A percentile compares a stretch with the other conserved stretches of the same genome.
These are phyloP conservation scores for Brachionus rubens DNA, from an alignment of 1,140 invertebrate species.

Conservation along the genomic window DNA sequence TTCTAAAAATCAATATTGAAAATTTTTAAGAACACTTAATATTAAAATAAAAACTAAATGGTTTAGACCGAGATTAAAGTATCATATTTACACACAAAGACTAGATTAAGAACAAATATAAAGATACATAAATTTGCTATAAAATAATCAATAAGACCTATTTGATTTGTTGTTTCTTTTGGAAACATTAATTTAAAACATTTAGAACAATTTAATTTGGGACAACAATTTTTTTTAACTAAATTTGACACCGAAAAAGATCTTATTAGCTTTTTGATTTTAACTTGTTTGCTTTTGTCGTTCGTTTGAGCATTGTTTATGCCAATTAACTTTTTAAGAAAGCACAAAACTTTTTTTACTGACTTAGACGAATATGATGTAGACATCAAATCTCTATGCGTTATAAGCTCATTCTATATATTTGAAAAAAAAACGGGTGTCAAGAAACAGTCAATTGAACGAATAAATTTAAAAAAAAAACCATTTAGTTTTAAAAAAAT, in stretches of 20 bases:
- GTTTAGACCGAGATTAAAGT: slow-evolving; percentile 2
- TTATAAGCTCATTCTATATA: slow-evolving; percentile 1
- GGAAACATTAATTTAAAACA: slow-evolving; percentile 1
- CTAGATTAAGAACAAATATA: slow-evolving; percentile 33
- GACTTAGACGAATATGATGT: slow-evolving; percentile 41
- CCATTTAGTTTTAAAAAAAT: neutral
- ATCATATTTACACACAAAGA: neutral
- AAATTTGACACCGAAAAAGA: neutral
- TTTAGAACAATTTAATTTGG: slow-evolving; percentile 2
- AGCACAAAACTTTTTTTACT: slow-evolving; percentile 11
- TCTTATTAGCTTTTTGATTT: neutral
- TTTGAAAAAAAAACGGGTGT: slow-evolving; percentile 13
- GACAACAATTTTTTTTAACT: neutral
- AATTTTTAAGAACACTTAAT: neutral
- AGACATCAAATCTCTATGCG: slow-evolving; percentile 26
- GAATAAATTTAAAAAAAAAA: neutral
- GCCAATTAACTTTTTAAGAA: neutral
- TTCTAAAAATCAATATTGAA: slow-evolving; percentile 4
- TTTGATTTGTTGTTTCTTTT: neutral
- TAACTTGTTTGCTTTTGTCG: neutral
- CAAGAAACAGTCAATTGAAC: neutral
- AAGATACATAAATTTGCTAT: slow-evolving; percentile 44
- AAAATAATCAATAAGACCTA: neutral
- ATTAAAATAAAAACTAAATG: neutral
- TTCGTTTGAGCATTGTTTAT: neutral